These are phyloP conservation scores for Myripristis murdjan DNA, from an alignment of 2,797 vertebrate species.

Conservation along the genomic window DNA sequence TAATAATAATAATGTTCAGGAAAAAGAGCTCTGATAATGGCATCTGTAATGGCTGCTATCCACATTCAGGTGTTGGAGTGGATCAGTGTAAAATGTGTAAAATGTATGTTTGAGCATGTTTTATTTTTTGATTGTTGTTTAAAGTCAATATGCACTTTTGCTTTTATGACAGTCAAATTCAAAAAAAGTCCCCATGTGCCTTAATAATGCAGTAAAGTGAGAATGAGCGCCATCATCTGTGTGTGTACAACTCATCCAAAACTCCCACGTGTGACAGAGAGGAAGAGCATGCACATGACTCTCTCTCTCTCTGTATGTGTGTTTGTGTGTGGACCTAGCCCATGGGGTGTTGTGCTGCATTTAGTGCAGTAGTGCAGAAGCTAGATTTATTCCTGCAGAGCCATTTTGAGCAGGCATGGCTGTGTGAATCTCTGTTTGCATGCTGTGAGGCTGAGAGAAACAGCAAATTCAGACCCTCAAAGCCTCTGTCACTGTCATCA, in stretches of 20 bases:
- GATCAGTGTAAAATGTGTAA: slow-evolving; percentile 46
- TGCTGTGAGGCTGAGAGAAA: slow-evolving; percentile 51
- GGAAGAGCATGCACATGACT: slow-evolving; percentile 23
- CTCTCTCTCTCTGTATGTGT: background rate
- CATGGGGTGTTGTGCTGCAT: slow-evolving; percentile 48
- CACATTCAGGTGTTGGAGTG: slow-evolving; percentile 55
- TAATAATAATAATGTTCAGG: too few species aligned
- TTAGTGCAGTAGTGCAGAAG: slow-evolving; percentile 51
- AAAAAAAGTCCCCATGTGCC: background rate
- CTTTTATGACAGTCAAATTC: background rate
- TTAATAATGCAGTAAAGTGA: slow-evolving; percentile 21
- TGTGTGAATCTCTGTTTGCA: slow-evolving; percentile 50
- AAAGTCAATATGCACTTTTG: background rate
- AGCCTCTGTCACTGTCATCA: slow-evolving; percentile 47
- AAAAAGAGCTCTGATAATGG: too few species aligned
- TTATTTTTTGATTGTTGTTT: slow-evolving; percentile 27
- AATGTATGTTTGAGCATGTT: slow-evolving; percentile 37
- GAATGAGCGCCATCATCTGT: slow-evolving; percentile 10
- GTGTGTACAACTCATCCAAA: background rate
- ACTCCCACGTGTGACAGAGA: slow-evolving; percentile 21
- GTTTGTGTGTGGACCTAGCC: slow-evolving; percentile 40
- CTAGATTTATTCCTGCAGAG: slow-evolving; percentile 64
- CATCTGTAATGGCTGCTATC: too few species aligned
- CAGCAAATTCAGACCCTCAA: slow-evolving; percentile 48
- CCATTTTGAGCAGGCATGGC: slow-evolving; percentile 46